Evolutionary conservation across 1,140 invertebrate species (phyloP).

Genomic region (Cyclargus thomasi): DNA sequence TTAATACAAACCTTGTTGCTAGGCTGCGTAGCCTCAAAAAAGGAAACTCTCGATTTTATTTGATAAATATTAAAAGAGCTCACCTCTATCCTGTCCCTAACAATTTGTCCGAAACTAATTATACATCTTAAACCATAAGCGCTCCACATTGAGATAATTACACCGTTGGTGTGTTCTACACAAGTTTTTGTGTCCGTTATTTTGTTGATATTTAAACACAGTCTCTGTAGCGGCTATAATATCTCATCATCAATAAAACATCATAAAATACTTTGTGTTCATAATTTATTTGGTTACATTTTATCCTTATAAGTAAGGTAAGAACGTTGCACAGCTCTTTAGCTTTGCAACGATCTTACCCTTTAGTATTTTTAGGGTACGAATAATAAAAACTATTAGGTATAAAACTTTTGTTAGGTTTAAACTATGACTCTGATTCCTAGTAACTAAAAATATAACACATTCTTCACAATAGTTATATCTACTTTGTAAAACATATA

Average conservation of each 20-base stretch:
- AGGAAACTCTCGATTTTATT: background rate
- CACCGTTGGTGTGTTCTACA: conserved; percentile 10
- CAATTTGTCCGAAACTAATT: conserved; percentile 13
- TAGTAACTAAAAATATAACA: too few species aligned
- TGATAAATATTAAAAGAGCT: background rate
- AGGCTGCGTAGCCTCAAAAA: background rate
- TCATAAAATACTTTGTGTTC: background rate
- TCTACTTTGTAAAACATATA: too few species aligned
- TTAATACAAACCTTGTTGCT: background rate
- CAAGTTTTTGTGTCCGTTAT: conserved; percentile 14
- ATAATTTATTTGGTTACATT: background rate
- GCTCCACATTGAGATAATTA: conserved; percentile 16
- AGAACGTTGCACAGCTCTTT: too few species aligned
- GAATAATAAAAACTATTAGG: too few species aligned
- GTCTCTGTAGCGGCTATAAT: background rate
- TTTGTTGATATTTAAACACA: conserved; percentile 13
- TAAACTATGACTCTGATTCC: too few species aligned
- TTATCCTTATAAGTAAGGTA: too few species aligned
- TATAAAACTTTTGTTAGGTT: too few species aligned
- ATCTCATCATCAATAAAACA: background rate
- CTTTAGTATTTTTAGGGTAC: too few species aligned
- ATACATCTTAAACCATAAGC: conserved; percentile 12
- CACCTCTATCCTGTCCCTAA: conserved; percentile 1
- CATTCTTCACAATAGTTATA: too few species aligned
- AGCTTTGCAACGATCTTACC: too few species aligned